Percentiles rank a stretch among this genome's conserved stretches.
Evolutionary conservation across 2,797 vertebrate species (phyloP).

Genomic region (Acestrorhynchus altus): DNA sequence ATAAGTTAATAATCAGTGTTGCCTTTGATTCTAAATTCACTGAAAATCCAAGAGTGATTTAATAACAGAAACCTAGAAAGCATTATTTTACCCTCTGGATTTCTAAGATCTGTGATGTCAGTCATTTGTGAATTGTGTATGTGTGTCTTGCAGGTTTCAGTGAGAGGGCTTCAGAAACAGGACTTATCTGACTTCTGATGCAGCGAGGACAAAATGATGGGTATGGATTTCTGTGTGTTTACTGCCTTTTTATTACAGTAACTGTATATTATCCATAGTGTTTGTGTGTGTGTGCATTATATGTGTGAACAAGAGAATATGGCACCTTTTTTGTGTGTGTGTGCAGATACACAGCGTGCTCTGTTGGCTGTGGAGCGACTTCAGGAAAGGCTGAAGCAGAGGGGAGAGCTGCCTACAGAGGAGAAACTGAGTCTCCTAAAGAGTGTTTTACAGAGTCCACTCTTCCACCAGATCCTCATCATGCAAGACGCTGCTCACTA

Average conservation of each 20-base stretch:
- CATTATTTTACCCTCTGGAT: not conserved
- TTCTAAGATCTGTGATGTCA: not conserved
- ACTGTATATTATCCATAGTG: not conserved
- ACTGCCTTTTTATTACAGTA: not conserved
- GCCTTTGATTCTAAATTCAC: not conserved
- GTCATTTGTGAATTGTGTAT: not conserved
- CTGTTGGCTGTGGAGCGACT: constrained; percentile 92
- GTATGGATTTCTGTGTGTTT: constrained; percentile 4
- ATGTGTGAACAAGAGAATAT: no score
- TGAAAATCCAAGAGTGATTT: not conserved
- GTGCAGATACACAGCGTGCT: constrained; percentile 85
- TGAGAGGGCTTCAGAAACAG: not conserved
- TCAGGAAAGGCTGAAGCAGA: constrained; percentile 87
- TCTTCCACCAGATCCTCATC: constrained; percentile 92
- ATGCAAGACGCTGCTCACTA: constrained; percentile 87
- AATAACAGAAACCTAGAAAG: not conserved
- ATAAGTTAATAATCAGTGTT: not conserved
- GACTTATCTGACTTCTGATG: not conserved
- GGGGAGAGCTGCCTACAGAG: constrained; percentile 85
- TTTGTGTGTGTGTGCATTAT: constrained; percentile 11
- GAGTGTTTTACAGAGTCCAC: constrained; percentile 93
- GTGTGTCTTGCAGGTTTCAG: constrained; percentile 22
- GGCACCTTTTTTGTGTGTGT: constrained; percentile 25
- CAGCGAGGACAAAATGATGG: constrained; percentile 43
- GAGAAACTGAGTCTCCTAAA: constrained; percentile 90